Evolutionary conservation across 1,140 invertebrate species (phyloP).

Genomic region (Thaumatotibia leucotreta): DNA sequence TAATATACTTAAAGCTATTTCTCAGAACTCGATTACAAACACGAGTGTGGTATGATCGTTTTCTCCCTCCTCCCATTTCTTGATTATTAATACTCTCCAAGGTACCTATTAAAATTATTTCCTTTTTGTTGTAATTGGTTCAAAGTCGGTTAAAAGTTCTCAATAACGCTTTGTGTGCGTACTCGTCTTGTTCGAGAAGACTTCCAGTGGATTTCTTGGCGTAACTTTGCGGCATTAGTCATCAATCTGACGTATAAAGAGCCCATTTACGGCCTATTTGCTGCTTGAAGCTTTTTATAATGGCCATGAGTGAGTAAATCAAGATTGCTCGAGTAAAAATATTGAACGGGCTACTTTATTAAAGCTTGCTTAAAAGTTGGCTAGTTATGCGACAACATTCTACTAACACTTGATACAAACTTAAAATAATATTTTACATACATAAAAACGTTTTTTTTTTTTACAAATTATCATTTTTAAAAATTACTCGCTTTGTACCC

Average conservation of each 20-base stretch:
- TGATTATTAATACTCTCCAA: too few relatives aligned
- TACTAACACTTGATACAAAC: too few relatives aligned
- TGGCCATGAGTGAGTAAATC: background rate
- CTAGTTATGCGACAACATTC: too few relatives aligned
- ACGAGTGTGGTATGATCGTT: too few relatives aligned
- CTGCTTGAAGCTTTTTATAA: slow-evolving; percentile 11
- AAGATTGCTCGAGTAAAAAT: background rate
- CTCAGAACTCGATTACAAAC: too few relatives aligned
- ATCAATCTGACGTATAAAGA: slow-evolving; percentile 12
- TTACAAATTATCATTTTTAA: too few relatives aligned
- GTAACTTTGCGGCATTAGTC: slow-evolving; percentile 8
- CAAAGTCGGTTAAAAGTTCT: background rate
- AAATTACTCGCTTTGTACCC: too few relatives aligned
- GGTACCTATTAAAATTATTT: too few relatives aligned
- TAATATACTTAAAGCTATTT: too few relatives aligned
- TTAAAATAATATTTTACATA: too few relatives aligned
- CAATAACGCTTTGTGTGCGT: background rate
- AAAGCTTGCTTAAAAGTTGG: background rate
- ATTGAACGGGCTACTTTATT: background rate
- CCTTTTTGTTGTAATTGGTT: background rate
- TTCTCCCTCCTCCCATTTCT: too few relatives aligned
- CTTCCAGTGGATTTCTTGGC: slow-evolving; percentile 7
- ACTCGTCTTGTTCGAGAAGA: background rate
- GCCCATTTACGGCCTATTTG: slow-evolving; percentile 6
- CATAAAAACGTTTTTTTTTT: too few relatives aligned